Evolutionary conservation across 1,140 invertebrate species (phyloP).

Genomic region (Amphibalanus amphitrite): DNA sequence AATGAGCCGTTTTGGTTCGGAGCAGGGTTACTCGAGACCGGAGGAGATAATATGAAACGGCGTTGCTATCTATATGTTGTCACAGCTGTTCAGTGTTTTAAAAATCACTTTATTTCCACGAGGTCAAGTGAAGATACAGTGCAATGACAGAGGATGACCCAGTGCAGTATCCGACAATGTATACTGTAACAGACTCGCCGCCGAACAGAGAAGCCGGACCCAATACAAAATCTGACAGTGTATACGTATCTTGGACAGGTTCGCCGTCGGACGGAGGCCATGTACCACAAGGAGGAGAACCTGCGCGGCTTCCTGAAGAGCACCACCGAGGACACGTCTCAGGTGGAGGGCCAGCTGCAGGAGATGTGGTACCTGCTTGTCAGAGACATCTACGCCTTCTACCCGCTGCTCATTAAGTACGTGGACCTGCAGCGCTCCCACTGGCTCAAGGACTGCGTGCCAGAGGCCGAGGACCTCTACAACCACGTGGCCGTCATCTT

Average conservation of each 20-base stretch:
- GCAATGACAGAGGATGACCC: too few species aligned
- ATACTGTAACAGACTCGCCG: conserved; percentile 32
- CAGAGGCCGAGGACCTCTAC: conserved; percentile 83
- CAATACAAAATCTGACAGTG: too few species aligned
- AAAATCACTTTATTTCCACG: too few species aligned
- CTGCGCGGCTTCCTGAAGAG: conserved; percentile 77
- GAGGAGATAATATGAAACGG: too few species aligned
- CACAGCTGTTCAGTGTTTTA: too few species aligned
- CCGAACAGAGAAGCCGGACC: too few species aligned
- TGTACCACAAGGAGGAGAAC: conserved; percentile 86
- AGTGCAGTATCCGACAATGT: too few species aligned
- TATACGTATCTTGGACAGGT: too few species aligned
- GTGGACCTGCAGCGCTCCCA: conserved; percentile 92
- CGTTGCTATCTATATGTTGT: too few species aligned
- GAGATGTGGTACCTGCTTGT: conserved; percentile 93
- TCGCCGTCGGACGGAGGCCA: conserved; percentile 66
- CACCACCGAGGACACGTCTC: conserved; percentile 43
- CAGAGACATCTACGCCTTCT: conserved; percentile 97
- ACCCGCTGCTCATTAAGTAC: conserved; percentile 96
- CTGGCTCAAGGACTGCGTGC: conserved; percentile 76
- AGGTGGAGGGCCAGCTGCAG: conserved; percentile 78
- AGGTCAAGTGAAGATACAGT: too few species aligned
- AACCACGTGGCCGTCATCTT: conserved; percentile 94
- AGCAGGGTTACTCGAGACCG: too few species aligned
- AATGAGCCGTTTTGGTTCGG: too few species aligned